These are phyloP conservation scores for Paguma larvata DNA, from an alignment of 2,797 vertebrate species.

Conservation along the genomic window DNA sequence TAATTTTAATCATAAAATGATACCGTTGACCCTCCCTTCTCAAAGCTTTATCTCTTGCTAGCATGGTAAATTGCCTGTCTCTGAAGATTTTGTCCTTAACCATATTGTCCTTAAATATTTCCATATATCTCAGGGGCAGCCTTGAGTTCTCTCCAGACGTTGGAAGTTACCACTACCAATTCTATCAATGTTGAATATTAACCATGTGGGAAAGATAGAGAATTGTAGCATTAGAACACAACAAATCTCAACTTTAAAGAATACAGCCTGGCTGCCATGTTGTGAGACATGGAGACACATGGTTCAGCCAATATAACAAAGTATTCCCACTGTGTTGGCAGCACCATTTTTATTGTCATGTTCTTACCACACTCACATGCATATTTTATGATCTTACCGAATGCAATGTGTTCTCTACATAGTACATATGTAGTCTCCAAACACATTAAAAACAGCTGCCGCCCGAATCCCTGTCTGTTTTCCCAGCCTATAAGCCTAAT, in stretches of 20 bases:
- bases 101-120: background rate
- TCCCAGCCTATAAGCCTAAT: slow-evolving; percentile 58
- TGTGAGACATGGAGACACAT: slow-evolving; percentile 19
- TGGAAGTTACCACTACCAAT: background rate
- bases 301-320: background rate
- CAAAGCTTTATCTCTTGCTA: background rate
- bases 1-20: background rate
- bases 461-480: slow-evolving; percentile 56
- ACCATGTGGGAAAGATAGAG: background rate
- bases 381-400: slow-evolving; percentile 77
- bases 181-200: background rate
- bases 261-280: background rate
- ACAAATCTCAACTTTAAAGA: background rate
- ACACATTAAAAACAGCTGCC: slow-evolving; percentile 83
- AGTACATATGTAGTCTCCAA: slow-evolving; percentile 70
- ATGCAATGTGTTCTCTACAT: slow-evolving; percentile 75
- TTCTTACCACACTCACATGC: slow-evolving; percentile 72
- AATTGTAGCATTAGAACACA: background rate
- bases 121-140: background rate
- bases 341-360: slow-evolving; percentile 36
- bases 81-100: background rate
- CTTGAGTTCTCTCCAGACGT: background rate
- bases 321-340: slow-evolving; percentile 44
- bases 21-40: background rate
- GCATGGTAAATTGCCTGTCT: background rate